Base-by-base conservation (phyloP, 2,888 invertebrate species). In the Melanophora roralis region DNA sequence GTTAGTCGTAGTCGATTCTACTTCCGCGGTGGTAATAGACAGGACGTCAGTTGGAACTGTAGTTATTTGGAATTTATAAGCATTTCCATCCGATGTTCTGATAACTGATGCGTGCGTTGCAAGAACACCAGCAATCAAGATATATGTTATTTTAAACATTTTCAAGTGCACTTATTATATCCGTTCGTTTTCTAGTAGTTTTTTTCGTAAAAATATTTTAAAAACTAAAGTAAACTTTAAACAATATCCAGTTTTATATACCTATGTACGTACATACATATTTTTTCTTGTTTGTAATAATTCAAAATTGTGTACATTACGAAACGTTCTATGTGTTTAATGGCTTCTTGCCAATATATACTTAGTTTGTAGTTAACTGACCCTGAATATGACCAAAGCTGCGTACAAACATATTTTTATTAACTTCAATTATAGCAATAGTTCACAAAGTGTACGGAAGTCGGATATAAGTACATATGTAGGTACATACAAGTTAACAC, bases 221-320 rank as follows among this genome's bases (percentile, higher is more conserved):
- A 43, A 49, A 67, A 83, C 82, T 82, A 78, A 69, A 72, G 64
- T 55, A 82, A 84, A 64, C 21, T 38, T 64, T 32, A n/a, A 27
- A 43, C 21, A 36, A n/a, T 51, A 21, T 51, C 84, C n/a, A n/a
- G 83, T 85, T 84, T 85, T 86, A 84, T 85, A 84, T 86, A 82
- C 27, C 4, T 27, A 27, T 27, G 27, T 27, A 27, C n/a, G n/a
- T n/a, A n/a, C n/a, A n/a, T n/a, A n/a, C 27, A 6, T 27, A 27
- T n/a, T n/a, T n/a, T n/a, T n/a, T n/a, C 27, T 5, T 27, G 27
- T 27, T 5, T 27, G 27, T 27, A 5, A 5, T 27, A 57, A 55
- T 38, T 19, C 36, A 64, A 34, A 64, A 14, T 19, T 23, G 9
- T n/a, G 34, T 43, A 23, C 27, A 45, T 57, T 51, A 68, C 53